A percentile compares a stretch with the other conserved stretches of the same genome.
Evolutionary conservation across 2,797 vertebrate species (phyloP).

Genomic region (Peromyscus aztecus): DNA sequence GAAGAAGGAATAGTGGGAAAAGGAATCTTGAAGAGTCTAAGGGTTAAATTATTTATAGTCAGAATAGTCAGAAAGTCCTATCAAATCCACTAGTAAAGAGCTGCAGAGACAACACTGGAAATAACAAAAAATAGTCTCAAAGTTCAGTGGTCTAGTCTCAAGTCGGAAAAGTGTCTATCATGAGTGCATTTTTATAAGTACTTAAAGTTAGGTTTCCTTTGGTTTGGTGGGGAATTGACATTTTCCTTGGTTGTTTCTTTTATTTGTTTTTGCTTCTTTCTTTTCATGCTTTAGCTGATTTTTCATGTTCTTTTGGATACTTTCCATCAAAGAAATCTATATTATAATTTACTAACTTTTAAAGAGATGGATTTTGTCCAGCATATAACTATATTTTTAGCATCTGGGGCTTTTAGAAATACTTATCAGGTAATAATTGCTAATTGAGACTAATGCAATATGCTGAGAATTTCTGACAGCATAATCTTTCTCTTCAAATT

Average conservation of each 20-base stretch:
- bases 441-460: constrained; percentile 54
- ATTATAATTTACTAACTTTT: constrained; percentile 44
- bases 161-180: background rate
- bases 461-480: constrained; percentile 56
- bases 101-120: background rate
- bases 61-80: background rate
- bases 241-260: background rate
- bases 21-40: background rate
- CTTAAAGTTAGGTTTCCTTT: background rate
- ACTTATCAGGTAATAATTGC: constrained; percentile 57
- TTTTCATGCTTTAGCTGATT: constrained; percentile 2
- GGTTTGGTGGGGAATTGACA: background rate
- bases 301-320: constrained; percentile 8
- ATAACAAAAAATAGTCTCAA: background rate
- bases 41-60: background rate
- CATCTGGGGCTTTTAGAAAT: constrained; percentile 56
- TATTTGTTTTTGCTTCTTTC: background rate
- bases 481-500: constrained; percentile 57
- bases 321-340: constrained; percentile 41
- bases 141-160: background rate
- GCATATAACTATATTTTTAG: constrained; percentile 61
- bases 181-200: background rate
- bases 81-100: background rate
- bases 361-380: constrained; percentile 43
- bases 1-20: background rate